Evolutionary conservation across 1,140 invertebrate genomes (phyloP).

Genomic region (Macrobrachium nipponense): DNA sequence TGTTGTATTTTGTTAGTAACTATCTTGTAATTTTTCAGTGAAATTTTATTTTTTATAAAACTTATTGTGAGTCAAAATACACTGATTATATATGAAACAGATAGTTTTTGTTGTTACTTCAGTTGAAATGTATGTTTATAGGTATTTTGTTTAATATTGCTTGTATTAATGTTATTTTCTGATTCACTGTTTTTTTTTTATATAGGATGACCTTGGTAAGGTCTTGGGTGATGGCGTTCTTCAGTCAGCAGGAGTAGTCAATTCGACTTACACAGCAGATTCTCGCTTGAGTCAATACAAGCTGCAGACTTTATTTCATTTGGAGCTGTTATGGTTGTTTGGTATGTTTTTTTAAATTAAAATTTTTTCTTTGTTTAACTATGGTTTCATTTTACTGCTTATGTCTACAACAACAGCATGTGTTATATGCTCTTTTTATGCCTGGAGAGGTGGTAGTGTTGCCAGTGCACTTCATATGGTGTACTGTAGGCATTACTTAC

Average conservation of each 20-base stretch:
- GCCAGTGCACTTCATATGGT: no score
- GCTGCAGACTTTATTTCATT: conserved; percentile 50
- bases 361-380: neutral
- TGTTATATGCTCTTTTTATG: no score
- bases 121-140: neutral
- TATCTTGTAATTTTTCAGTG: no score
- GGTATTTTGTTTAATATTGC: neutral
- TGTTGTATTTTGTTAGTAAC: no score
- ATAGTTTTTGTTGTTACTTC: no score
- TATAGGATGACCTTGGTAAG: conserved; percentile 41
- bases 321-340: conserved; percentile 58
- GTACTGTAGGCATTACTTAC: no score
- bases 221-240: conserved; percentile 51
- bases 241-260: conserved; percentile 27
- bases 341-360: conserved; percentile 33
- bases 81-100: no score
- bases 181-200: neutral
- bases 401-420: no score
- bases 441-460: no score
- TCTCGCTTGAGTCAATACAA: conserved; percentile 47
- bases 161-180: neutral
- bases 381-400: neutral
- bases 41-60: no score
- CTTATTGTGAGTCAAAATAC: no score
- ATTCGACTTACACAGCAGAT: conserved; percentile 8